A percentile compares a stretch with the other conserved stretches of the same genome.
These are phyloP conservation scores for Emydura subglobosa DNA, from an alignment of 2,113 vertebrate genomes.

Conservation along the genomic window DNA sequence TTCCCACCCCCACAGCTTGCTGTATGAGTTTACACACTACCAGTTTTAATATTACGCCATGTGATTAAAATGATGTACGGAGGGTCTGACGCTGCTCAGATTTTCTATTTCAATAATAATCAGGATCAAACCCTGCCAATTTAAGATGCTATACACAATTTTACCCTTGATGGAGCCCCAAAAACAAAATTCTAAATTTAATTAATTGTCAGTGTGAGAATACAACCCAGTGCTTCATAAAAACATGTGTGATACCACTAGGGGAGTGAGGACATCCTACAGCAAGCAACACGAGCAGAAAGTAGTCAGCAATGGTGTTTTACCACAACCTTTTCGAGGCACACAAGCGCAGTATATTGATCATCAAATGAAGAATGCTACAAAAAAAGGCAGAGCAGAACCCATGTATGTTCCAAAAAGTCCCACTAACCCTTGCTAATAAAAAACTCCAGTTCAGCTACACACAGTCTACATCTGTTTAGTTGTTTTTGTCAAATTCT, in stretches of 20 bases:
- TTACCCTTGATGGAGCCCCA: neutral
- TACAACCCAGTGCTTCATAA: neutral
- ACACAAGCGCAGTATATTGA: neutral
- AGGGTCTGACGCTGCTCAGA: neutral
- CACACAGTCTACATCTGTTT: neutral
- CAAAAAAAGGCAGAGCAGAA: neutral
- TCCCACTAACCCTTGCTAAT: neutral
- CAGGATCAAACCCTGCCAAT: neutral
- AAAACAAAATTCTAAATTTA: neutral
- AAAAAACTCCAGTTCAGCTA: neutral
- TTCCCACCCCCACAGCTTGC: neutral
- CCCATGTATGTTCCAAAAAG: neutral
- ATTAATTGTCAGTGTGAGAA: neutral
- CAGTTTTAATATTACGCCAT: neutral
- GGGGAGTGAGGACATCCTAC: neutral
- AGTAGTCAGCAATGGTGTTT: neutral
- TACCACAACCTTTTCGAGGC: neutral
- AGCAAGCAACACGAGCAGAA: fast-evolving
- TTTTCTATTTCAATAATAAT: neutral
- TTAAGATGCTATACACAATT: fast-evolving
- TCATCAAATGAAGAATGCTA: fast-evolving
- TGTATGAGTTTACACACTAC: neutral
- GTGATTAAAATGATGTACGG: neutral
- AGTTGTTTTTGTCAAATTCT: neutral
- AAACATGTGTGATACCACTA: neutral